These are phyloP conservation scores for Eucera pruinosa DNA, from an alignment of 2,888 invertebrate species.

Conservation along the genomic window DNA sequence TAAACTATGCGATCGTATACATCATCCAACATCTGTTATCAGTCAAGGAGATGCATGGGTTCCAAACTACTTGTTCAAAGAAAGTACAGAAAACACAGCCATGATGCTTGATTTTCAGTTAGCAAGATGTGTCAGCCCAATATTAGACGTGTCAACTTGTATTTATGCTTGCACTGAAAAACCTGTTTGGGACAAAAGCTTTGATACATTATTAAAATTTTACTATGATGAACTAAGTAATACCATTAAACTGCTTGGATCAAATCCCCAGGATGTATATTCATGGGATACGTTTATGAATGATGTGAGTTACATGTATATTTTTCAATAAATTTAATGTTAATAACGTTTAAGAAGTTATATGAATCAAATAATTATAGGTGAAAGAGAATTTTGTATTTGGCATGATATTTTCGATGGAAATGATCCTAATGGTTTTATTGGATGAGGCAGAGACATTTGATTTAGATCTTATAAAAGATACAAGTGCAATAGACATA, in stretches of 20 bases:
- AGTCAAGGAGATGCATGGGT: constrained; percentile 91
- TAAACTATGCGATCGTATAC: constrained; percentile 82
- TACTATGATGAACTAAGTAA: constrained; percentile 87
- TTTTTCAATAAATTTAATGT: neutral
- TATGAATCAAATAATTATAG: constrained; percentile 58
- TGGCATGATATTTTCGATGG: constrained; percentile 87
- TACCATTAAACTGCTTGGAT: constrained; percentile 87
- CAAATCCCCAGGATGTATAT: constrained; percentile 86
- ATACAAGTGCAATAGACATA: constrained; percentile 86
- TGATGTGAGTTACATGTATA: constrained; percentile 80
- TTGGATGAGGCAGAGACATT: constrained; percentile 86
- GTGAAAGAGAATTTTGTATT: constrained; percentile 86
- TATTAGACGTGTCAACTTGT: constrained; percentile 87
- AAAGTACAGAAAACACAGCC: constrained; percentile 76
- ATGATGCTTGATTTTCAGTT: constrained; percentile 90
- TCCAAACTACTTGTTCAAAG: constrained; percentile 89
- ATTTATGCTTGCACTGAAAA: constrained; percentile 88
- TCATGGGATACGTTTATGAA: constrained; percentile 85
- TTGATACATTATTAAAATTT: constrained; percentile 86
- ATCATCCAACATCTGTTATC: constrained; percentile 85
- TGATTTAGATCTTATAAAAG: constrained; percentile 86
- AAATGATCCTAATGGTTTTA: constrained; percentile 86
- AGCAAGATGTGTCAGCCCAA: constrained; percentile 86
- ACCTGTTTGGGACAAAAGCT: constrained; percentile 86
- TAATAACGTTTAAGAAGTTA: neutral